phyloP scores from a whole-genome alignment of 2,888 invertebrate species.

The Maniola hyperantus region DNA sequence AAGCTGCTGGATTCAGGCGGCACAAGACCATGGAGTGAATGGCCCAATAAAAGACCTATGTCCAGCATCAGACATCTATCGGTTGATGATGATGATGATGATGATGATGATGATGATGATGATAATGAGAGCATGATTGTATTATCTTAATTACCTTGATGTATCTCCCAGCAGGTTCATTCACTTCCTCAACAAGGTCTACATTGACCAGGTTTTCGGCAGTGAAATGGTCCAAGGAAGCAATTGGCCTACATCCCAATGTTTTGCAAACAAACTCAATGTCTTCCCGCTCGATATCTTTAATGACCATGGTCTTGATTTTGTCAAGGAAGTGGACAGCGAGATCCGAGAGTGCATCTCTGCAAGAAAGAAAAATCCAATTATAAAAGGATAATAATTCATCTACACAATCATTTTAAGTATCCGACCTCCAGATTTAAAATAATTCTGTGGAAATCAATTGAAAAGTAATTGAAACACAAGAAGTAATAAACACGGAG shows the following conservation, averaged over 20 bases:
- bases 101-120: no score
- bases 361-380: constrained; percentile 55
- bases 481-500: no score
- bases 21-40: no score
- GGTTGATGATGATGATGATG: no score
- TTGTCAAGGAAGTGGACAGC: constrained; percentile 99
- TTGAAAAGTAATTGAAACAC: no score
- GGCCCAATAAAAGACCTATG: no score
- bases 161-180: constrained; percentile 93
- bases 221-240: constrained; percentile 98
- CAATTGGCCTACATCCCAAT: constrained; percentile 96
- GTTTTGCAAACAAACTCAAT: constrained; percentile 99
- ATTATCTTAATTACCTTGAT: constrained; percentile 85
- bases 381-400: not conserved
- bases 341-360: constrained; percentile 98
- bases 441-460: not conserved
- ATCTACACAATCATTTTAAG: no score
- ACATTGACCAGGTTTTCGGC: constrained; percentile 95
- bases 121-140: no score
- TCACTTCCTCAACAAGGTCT: constrained; percentile 96
- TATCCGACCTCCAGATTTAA: no score
- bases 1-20: no score
- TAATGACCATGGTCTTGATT: constrained; percentile 99
- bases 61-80: no score
- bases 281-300: constrained; percentile 98